These are phyloP conservation scores for Saccostrea glomerata DNA, from an alignment of 1,140 invertebrate species.

Conservation along the genomic window DNA sequence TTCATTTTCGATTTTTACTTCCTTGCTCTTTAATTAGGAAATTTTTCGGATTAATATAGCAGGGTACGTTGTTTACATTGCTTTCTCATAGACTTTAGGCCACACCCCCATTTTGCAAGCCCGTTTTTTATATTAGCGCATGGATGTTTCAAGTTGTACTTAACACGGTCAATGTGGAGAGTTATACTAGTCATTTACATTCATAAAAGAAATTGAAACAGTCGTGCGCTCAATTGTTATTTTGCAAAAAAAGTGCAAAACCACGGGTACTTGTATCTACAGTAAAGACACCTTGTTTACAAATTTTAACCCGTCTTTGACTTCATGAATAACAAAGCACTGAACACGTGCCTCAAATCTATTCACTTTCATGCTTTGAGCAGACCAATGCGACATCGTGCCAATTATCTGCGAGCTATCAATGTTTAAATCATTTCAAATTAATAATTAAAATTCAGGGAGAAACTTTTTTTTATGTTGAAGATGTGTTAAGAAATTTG, in stretches of 20 bases:
- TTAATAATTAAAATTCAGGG: background rate
- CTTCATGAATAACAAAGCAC: background rate
- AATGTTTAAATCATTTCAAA: background rate
- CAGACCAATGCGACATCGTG: background rate
- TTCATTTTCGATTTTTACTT: too few relatives aligned
- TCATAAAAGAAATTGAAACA: background rate
- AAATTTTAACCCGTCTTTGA: background rate
- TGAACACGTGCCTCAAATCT: background rate
- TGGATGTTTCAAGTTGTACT: background rate
- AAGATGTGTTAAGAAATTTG: too few relatives aligned
- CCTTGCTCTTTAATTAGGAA: background rate
- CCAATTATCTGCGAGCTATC: background rate
- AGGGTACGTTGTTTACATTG: background rate
- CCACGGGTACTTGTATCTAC: background rate
- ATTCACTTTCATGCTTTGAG: background rate
- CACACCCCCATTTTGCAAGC: background rate
- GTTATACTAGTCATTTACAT: background rate
- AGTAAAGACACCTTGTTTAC: background rate
- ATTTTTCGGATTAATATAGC: background rate
- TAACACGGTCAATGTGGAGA: background rate
- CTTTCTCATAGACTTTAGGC: background rate
- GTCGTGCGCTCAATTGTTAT: background rate
- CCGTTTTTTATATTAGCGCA: background rate
- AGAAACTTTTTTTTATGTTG: too few relatives aligned
- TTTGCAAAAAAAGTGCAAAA: background rate